Base-by-base conservation (phyloP, 2,888 invertebrate species). In the Drosophila leonis region DNA sequence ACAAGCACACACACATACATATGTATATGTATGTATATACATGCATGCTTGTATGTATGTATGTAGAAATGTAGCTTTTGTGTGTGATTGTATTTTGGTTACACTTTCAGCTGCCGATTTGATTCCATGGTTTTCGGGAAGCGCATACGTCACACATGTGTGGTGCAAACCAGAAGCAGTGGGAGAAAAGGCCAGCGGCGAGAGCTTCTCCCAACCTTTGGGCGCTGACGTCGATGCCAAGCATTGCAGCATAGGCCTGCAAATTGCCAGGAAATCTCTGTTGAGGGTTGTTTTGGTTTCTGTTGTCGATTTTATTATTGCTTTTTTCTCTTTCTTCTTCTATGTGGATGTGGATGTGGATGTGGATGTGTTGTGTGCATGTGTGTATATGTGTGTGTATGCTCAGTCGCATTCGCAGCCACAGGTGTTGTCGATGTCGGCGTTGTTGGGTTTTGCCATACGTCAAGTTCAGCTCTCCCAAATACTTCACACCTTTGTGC, bases 401-500 rank as follows among this genome's bases (percentile, higher is more conserved):
- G 54, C 41, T 44, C 37, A 51, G 33, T 77, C 59, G 71, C 51
- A 70, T 73, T 78, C 67, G 68, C 57, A 84, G 73, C 83, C 80
- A 88, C 83, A 84, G 83, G 83, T 84, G 83, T 82, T 72, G 83
- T 62, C 68, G 52, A 37, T 62, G 56, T 65, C 48, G 59, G 48
- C 61, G 52, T 51, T 62, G 56, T 63, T 54, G 62, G 48, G 35
- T 20, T 63, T 64, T 35, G 59, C 46, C 73, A 72, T 82, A 65
- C 73, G 83, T 82, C 88, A 84, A 85, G 83, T 85, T 88, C 84
- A 88, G 75, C 71, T 78, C 69, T 67, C n/a, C 63, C 66, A 63
- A 71, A 82, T 65, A 70, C 72, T 83, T 84, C 60, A 77, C 84
- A 84, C 86, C 80, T 88, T 77, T 75, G 83, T 77, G 86, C 88